Evolutionary conservation across 2,888 invertebrate species (phyloP), one percentile per base, ranked within the genome.

Genomic region (Drymonia ruficornis): DNA sequence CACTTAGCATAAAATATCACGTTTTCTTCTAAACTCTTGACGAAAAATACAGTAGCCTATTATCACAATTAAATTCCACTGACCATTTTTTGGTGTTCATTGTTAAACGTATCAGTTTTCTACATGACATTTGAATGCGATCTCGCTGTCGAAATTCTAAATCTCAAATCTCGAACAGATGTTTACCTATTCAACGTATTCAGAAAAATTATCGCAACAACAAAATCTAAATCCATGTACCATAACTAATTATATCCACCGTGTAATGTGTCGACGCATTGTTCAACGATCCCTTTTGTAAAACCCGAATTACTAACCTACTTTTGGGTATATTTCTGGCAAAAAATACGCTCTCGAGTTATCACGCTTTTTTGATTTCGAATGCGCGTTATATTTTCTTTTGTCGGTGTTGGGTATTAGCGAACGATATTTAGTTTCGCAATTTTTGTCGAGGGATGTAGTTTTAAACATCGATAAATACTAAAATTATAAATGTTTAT

Each of bases 241-340:
- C 92, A 92, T 91, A 89, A 82, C 91, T 92, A 92, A 92, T 92
- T 91, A 92, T 88, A 92, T 91, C 91, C 90, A 90, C 87, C 90
- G 65, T 87, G 86, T 90, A 91, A 91, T 87, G 78, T 80, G 85
- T 80, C 82, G 74, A 58, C 28, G 71, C 69, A 83, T 89, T 91
- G 89, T 90, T 88, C 86, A 84, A 79, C 72, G 52, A 44, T 53
- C 18, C 55, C 80, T 72, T 76, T 91, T 91, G 89, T 90, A 56
- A 70, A 76, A 72, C 73, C 84, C 84, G 91, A 87, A 91, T 92
- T 91, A 92, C 91, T 91, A 91, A 92, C 92, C 92, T 88, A 92
- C 84, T 91, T 91, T 91, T 89, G 89, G 87, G 84, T 82, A 87
- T 86, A 86, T 86, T 86, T 84, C 76, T 72, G 70, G 70, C 78